These are phyloP conservation scores for Melitaea athalia DNA, from an alignment of 2,888 invertebrate genomes.

Conservation along the genomic window DNA sequence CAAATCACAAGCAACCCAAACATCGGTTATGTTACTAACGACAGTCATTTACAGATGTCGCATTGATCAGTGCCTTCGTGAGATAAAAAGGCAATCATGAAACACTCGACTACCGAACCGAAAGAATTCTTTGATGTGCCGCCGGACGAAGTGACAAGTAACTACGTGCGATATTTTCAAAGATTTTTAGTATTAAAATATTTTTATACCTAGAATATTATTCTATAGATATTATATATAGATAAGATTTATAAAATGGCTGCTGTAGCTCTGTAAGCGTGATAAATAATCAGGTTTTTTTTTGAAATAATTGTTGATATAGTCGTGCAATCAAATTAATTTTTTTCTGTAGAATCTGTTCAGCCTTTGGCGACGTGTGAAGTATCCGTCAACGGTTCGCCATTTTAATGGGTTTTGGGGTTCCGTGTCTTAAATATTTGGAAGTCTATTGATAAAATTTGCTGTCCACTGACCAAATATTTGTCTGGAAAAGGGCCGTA, in stretches of 20 bases:
- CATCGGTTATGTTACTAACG: conserved; percentile 35
- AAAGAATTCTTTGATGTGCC: conserved; percentile 66
- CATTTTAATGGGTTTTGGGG: neutral
- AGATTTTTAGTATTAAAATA: conserved; percentile 5
- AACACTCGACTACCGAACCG: conserved; percentile 68
- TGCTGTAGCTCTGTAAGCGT: conserved; percentile 5
- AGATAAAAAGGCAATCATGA: conserved; percentile 70
- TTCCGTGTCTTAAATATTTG: too few relatives aligned
- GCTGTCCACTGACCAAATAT: too few relatives aligned
- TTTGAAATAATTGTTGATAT: neutral
- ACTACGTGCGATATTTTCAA: conserved; percentile 10
- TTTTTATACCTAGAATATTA: neutral
- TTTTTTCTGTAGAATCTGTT: neutral
- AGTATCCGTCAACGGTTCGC: conserved; percentile 8
- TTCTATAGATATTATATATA: conserved; percentile 2
- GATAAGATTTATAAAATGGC: conserved; percentile 3
- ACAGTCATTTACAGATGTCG: conserved; percentile 43
- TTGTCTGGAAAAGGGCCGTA: too few relatives aligned
- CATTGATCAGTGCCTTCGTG: conserved; percentile 53
- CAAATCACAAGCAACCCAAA: conserved; percentile 25
- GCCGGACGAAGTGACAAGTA: conserved; percentile 41
- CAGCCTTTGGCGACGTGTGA: conserved; percentile 2
- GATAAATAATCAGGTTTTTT: neutral
- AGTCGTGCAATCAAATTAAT: neutral
- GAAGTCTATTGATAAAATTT: too few relatives aligned